Conservation (phyloP, 2,888 invertebrate genomes). For the Platypus cylindrus region DNA sequence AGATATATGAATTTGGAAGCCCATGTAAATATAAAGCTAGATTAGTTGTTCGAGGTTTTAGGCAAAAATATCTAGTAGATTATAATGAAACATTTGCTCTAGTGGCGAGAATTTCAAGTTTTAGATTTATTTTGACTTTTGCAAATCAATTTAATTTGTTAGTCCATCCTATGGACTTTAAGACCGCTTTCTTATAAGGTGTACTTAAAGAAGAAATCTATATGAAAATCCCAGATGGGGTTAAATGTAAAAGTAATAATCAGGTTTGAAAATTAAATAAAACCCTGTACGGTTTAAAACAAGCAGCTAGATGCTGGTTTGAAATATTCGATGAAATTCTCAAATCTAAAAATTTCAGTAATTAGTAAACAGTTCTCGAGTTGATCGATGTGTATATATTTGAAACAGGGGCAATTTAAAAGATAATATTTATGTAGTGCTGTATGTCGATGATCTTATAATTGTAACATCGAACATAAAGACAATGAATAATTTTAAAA, state of each 20-base stretch:
- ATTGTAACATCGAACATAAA: slow-evolving; percentile 7
- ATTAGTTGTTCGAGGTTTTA: slow-evolving; percentile 7
- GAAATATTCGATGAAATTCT: slow-evolving; percentile 10
- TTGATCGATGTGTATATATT: slow-evolving; percentile 18
- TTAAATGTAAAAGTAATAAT: slow-evolving; percentile 10
- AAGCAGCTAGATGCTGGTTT: slow-evolving; percentile 9
- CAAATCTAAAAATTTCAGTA: slow-evolving; percentile 6
- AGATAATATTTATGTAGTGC: slow-evolving; percentile 12
- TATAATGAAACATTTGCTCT: slow-evolving; percentile 8
- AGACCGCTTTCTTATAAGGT: slow-evolving; percentile 10
- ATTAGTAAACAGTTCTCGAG: too few relatives aligned
- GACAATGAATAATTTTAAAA: slow-evolving; percentile 11
- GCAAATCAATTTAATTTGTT: slow-evolving; percentile 11
- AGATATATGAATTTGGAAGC: slow-evolving; percentile 8
- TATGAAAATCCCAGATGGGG: slow-evolving; percentile 19
- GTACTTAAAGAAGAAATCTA: slow-evolving; percentile 11
- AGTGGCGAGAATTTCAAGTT: slow-evolving; percentile 6
- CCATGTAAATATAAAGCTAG: slow-evolving; percentile 10
- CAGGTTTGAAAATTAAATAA: slow-evolving; percentile 20
- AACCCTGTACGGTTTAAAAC: slow-evolving; percentile 12
- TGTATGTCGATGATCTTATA: slow-evolving; percentile 13
- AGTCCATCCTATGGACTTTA: slow-evolving; percentile 12
- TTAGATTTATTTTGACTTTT: slow-evolving; percentile 7
- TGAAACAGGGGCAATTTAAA: slow-evolving; percentile 6
- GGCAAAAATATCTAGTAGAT: slow-evolving; percentile 5